Percentiles rank a stretch among this genome's conserved stretches.
phyloP scores from a whole-genome alignment of 2,797 vertebrate species.

The Perodicticus potto region DNA sequence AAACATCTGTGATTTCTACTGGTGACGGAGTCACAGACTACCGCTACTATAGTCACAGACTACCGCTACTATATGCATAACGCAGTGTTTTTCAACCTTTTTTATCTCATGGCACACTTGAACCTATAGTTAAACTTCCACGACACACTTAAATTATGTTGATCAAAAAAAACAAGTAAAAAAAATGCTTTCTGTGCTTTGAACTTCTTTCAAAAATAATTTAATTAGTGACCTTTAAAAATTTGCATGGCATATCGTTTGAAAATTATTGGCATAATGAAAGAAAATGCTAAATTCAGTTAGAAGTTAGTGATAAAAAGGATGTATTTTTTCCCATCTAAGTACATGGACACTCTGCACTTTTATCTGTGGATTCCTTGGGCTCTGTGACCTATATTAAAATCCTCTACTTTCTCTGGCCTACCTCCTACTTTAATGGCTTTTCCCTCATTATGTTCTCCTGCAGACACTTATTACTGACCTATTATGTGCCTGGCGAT shows the following conservation, averaged over 20 bases:
- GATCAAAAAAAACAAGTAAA: no score
- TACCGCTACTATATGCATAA: not conserved
- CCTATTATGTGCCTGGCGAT: not conserved
- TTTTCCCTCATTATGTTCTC: not conserved
- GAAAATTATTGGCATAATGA: no score
- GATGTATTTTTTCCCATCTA: not conserved
- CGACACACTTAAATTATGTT: no score
- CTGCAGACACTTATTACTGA: conserved; percentile 23
- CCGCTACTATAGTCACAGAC: not conserved
- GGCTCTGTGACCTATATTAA: not conserved
- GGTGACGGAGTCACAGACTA: not conserved
- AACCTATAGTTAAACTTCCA: no score
- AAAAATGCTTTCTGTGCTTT: no score
- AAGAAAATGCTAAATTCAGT: conserved; percentile 28
- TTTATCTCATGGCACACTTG: no score
- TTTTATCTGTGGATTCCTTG: not conserved
- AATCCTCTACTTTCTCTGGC: not conserved
- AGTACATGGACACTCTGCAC: not conserved
- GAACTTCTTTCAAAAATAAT: no score
- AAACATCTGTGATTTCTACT: conserved; percentile 43
- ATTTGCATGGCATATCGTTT: no score
- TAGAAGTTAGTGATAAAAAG: not conserved
- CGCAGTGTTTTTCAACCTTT: no score
- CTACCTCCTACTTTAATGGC: not conserved
- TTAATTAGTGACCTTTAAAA: no score